Base-by-base conservation (phyloP, 2,797 vertebrate species). In the Hemitrygon akajei region DNA sequence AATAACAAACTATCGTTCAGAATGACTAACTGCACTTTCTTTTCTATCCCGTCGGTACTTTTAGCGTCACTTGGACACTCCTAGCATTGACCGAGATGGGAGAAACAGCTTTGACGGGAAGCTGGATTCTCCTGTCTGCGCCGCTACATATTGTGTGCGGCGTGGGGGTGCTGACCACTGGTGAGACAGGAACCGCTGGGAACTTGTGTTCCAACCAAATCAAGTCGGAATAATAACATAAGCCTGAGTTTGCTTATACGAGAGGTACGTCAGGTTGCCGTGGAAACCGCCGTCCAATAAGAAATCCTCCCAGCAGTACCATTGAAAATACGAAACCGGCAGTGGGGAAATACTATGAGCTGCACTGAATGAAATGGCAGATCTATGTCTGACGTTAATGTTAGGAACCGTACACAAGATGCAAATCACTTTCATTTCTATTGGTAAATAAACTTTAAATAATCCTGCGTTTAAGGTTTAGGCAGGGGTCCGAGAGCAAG, bases 221-320 rank as follows among this genome's bases (percentile, higher is more conserved):
- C 63, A 91, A 91, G 37, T n/a, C 37, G 7, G 20, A 3, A 25
- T 40, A 9, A 22, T 40, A 0, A 20, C 60, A 37, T 34, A 37
- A 7, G 16, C 71, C 63, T n/a, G 2, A 47, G 86, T 60, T 14
- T n/a, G 58, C 60, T 34, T 34, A 34, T 34, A 30, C 27, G 37
- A 27, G 18, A 16, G 27, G 40, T 9, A 56, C 69, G 25, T 75
- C 91, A 30, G 47, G 71, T 93, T 76, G 40, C 71, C 71, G 18
- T 30, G 47, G 91, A 40, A 93, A 93, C 91, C 14, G 16, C 56
- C 27, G 37, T 12, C 91, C 91, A 93, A 93, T 93, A 12, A 76
- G 47, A 93, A 6, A 14, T 40, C 89, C 37, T 91, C 66, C 37
- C 63, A 3, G 14, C 22, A 56, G 37, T 47, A 2, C 40, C 69